phyloP scores from a whole-genome alignment of 2,113 vertebrate genomes.

The Carassius carassius region DNA sequence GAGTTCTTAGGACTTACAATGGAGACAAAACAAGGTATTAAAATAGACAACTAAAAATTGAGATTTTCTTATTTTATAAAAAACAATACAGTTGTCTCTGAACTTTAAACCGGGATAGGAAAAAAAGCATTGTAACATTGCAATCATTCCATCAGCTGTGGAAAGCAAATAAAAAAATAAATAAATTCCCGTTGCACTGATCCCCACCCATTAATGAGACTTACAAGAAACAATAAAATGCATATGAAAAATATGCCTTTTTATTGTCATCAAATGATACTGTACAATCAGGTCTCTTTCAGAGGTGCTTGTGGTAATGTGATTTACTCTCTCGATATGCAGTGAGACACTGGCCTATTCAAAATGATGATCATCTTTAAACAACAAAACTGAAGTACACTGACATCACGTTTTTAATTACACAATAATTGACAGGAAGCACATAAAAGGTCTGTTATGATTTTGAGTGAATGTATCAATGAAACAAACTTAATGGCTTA shows the following conservation, averaged over 20 bases:
- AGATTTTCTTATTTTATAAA: no score
- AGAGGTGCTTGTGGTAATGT: slow-evolving; percentile 67
- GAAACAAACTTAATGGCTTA: neutral
- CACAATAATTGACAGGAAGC: neutral
- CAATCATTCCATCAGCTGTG: no score
- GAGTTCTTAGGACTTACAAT: no score
- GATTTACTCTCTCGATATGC: slow-evolving; percentile 38
- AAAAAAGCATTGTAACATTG: no score
- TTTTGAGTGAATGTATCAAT: neutral
- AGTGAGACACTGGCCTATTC: slow-evolving; percentile 62
- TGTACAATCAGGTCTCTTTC: slow-evolving; percentile 68
- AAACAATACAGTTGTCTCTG: no score
- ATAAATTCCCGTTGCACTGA: no score
- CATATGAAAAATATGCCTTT: slow-evolving; percentile 62
- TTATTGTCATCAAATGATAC: slow-evolving; percentile 67
- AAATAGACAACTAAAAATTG: no score
- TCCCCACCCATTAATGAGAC: no score
- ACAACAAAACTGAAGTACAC: neutral
- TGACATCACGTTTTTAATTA: no score
- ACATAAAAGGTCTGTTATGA: neutral
- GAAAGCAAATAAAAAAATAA: no score
- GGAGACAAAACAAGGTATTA: no score
- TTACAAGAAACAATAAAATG: neutral
- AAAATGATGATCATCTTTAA: neutral
- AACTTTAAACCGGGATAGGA: no score